phyloP scores from a whole-genome alignment of 1,140 invertebrate species.

The Cydia pomonella region DNA sequence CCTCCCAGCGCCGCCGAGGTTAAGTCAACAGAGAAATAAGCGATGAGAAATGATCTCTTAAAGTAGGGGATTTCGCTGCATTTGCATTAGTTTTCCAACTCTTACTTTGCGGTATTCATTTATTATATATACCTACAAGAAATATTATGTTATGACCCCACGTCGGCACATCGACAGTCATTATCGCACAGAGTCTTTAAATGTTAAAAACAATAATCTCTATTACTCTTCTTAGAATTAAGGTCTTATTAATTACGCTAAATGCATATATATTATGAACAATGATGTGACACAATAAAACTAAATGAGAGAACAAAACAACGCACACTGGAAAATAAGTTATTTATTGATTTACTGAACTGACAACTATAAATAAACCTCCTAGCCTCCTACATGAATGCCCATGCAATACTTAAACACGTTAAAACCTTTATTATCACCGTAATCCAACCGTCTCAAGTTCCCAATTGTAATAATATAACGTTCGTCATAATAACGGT shows the following conservation, averaged over 20 bases:
- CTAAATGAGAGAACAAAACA: neutral
- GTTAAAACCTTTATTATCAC: conserved; percentile 29
- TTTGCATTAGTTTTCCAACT: conserved; percentile 50
- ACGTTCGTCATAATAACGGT: conserved; percentile 71
- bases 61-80: conserved; percentile 66
- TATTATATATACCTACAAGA: conserved; percentile 7
- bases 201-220: neutral
- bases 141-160: neutral
- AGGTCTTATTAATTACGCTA: too few relatives aligned
- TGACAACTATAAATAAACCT: conserved; percentile 23
- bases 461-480: conserved; percentile 54
- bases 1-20: conserved; percentile 48
- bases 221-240: too few relatives aligned
- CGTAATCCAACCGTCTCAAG: conserved; percentile 46
- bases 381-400: conserved; percentile 18
- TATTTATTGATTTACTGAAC: too few relatives aligned
- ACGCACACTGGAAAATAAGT: neutral
- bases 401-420: conserved; percentile 21
- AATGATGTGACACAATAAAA: neutral
- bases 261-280: too few relatives aligned
- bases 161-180: neutral
- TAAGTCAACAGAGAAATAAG: conserved; percentile 66
- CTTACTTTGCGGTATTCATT: conserved; percentile 1
- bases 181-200: neutral
- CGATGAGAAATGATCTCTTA: conserved; percentile 69